A percentile compares a stretch with the other conserved stretches of the same genome.
These are phyloP conservation scores for Chymomyza costata DNA, from an alignment of 1,140 invertebrate species.

Conservation along the genomic window DNA sequence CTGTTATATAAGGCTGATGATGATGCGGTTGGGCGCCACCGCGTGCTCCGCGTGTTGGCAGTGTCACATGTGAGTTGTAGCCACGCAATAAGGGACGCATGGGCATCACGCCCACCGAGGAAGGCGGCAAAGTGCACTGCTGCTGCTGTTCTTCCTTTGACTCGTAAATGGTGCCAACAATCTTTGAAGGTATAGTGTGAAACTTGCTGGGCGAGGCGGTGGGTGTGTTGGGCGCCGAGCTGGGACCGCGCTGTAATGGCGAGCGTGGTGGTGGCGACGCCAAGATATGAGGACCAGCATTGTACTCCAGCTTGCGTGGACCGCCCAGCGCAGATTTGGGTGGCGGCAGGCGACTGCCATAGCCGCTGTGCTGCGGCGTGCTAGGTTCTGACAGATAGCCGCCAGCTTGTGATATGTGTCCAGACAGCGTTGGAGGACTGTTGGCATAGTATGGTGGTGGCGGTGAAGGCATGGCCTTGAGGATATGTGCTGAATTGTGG, in stretches of 20 bases:
- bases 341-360: conserved; percentile 51
- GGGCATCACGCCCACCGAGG: conserved; percentile 88
- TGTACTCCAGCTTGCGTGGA: conserved; percentile 63
- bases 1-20: conserved; percentile 75
- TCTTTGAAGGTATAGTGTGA: conserved; percentile 70
- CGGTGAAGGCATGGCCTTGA: conserved; percentile 38
- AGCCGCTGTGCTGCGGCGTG: conserved; percentile 45
- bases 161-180: conserved; percentile 76
- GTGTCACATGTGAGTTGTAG: conserved; percentile 85
- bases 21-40: conserved; percentile 74
- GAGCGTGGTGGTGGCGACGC: conserved; percentile 77
- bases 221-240: conserved; percentile 77
- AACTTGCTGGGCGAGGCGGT: conserved; percentile 76
- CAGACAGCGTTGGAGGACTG: conserved; percentile 7
- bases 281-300: conserved; percentile 57
- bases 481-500: conserved; percentile 74
- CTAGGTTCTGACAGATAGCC: conserved; percentile 57
- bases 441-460: conserved; percentile 56
- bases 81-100: conserved; percentile 92
- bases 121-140: conserved; percentile 2
- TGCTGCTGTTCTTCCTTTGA: conserved; percentile 81
- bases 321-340: conserved; percentile 43
- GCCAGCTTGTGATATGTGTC: conserved; percentile 45
- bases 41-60: conserved; percentile 79
- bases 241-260: conserved; percentile 63